Conservation (phyloP, 2,797 vertebrate genomes). For the Pantherophis alleghaniensis region DNA sequence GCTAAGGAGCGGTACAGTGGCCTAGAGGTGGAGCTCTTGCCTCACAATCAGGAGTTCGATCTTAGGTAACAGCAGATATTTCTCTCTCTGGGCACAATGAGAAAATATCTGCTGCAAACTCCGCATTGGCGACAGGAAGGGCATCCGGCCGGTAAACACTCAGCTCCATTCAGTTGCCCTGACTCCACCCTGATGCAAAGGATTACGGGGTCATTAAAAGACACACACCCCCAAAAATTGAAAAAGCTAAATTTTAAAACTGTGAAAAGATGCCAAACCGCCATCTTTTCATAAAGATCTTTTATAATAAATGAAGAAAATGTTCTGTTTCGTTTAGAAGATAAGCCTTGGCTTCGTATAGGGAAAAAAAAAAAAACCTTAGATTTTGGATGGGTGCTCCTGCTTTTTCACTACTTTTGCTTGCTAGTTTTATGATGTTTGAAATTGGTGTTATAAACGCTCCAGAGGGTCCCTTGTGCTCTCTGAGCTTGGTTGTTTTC, state of each 20-base stretch:
- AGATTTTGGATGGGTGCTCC: not conserved
- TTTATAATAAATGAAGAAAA: not conserved
- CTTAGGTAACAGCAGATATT: no score
- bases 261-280: not conserved
- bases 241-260: not conserved
- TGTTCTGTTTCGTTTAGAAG: not conserved
- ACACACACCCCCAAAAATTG: no score
- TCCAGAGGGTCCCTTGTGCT: no score
- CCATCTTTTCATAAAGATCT: not conserved
- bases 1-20: not conserved
- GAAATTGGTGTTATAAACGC: not conserved
- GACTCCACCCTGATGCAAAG: no score
- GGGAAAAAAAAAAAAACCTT: rapidly evolving
- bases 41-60: not conserved
- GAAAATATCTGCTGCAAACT: no score
- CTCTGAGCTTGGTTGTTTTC: not conserved
- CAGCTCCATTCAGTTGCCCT: no score
- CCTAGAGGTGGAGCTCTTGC: not conserved
- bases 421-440: not conserved
- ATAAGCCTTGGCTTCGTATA: not conserved
- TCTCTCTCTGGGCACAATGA: no score
- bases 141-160: no score
- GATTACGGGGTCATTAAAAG: no score
- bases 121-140: no score
- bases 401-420: not conserved